Percentiles rank a stretch among this genome's conserved stretches.
These are phyloP conservation scores for Eilema depressum DNA, from an alignment of 2,888 invertebrate species.

Conservation along the genomic window DNA sequence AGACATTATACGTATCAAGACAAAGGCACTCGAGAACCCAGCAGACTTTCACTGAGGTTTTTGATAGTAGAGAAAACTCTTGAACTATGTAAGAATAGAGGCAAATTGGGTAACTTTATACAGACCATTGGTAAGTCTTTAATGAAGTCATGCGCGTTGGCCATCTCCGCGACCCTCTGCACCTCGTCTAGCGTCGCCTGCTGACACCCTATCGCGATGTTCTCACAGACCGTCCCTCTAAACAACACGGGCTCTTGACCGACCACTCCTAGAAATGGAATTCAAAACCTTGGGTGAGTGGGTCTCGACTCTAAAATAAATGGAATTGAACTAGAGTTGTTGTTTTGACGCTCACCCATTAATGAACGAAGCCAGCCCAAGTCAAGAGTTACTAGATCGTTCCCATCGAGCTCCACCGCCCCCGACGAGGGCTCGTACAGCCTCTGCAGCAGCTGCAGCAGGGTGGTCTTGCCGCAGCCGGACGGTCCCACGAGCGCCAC, in stretches of 20 bases:
- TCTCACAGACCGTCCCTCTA: constrained; percentile 91
- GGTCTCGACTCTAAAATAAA: too few species aligned
- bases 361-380: constrained; percentile 92
- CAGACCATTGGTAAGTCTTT: constrained; percentile 89
- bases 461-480: constrained; percentile 94
- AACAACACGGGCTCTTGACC: constrained; percentile 96
- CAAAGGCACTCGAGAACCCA: too few species aligned
- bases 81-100: too few species aligned
- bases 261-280: constrained; percentile 90
- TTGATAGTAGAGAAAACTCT: too few species aligned
- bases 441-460: constrained; percentile 91
- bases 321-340: too few species aligned
- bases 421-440: constrained; percentile 90
- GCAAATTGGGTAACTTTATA: constrained; percentile 18
- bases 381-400: constrained; percentile 89
- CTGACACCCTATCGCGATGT: constrained; percentile 90
- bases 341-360: constrained; percentile 81
- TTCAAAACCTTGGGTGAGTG: too few species aligned
- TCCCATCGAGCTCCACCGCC: constrained; percentile 88
- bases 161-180: constrained; percentile 77
- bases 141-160: constrained; percentile 93
- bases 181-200: constrained; percentile 88
- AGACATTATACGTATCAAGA: neutral
- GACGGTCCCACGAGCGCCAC: constrained; percentile 92
- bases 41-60: too few species aligned